These are phyloP conservation scores for Drosophila ezoana DNA, from an alignment of 2,888 invertebrate genomes.

Conservation along the genomic window DNA sequence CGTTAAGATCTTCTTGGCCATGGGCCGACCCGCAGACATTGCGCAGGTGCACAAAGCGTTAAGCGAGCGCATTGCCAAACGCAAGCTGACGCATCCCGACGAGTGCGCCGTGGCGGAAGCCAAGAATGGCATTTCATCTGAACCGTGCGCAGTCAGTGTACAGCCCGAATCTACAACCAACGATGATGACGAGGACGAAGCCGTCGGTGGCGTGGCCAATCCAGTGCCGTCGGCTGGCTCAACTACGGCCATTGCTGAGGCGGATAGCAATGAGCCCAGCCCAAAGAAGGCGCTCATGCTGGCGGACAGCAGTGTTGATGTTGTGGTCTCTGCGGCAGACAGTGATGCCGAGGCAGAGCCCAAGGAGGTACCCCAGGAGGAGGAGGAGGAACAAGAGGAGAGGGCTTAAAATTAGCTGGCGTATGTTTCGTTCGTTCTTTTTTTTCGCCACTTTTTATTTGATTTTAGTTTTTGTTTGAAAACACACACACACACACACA, in stretches of 20 bases:
- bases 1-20: constrained; percentile 94
- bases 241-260: constrained; percentile 76
- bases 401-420: constrained; percentile 60
- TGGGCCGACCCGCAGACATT: constrained; percentile 90
- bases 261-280: constrained; percentile 79
- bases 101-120: constrained; percentile 63
- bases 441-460: constrained; percentile 25
- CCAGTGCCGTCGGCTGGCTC: constrained; percentile 20
- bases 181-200: constrained; percentile 76
- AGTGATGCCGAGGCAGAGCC: constrained; percentile 46
- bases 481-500: constrained; percentile 42
- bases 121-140: constrained; percentile 71
- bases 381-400: constrained; percentile 51
- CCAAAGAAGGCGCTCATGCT: constrained; percentile 78
- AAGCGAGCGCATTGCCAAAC: constrained; percentile 86
- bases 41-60: constrained; percentile 88
- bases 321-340: constrained; percentile 24
- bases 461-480: constrained; percentile 48
- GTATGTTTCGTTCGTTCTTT: constrained; percentile 34
- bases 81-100: constrained; percentile 82
- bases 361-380: constrained; percentile 48
- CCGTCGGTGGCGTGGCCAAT: constrained; percentile 34
- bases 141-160: constrained; percentile 50
- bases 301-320: constrained; percentile 67
- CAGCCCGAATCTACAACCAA: constrained; percentile 72